These are phyloP conservation scores for Tachina grossa DNA, from an alignment of 2,888 invertebrate species.

Conservation along the genomic window DNA sequence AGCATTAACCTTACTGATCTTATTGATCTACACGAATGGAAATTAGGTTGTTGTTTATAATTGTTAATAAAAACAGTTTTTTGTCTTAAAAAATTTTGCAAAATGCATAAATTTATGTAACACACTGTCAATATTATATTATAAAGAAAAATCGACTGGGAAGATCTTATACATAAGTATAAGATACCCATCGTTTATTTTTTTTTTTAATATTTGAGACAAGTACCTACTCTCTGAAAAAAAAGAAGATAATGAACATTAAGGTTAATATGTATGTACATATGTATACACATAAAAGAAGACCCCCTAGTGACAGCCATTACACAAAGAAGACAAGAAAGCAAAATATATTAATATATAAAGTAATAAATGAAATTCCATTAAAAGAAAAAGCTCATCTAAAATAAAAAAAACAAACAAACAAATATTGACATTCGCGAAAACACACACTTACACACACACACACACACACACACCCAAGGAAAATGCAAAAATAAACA, in stretches of 20 bases:
- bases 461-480: neutral
- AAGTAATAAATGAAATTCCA: conserved; percentile 64
- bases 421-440: conserved; percentile 57
- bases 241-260: conserved; percentile 33
- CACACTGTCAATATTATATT: neutral
- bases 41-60: too few relatives aligned
- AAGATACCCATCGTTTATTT: too few relatives aligned
- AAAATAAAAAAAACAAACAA: conserved; percentile 33
- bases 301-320: conserved; percentile 35
- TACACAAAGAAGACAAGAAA: neutral
- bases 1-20: neutral
- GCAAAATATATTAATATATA: neutral
- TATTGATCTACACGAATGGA: neutral
- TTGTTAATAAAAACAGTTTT: too few relatives aligned
- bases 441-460: conserved; percentile 39
- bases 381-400: conserved; percentile 48
- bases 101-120: neutral
- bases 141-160: conserved; percentile 12
- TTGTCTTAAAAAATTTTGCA: neutral
- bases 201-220: neutral
- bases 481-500: neutral
- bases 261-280: conserved; percentile 22
- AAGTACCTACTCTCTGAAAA: conserved; percentile 7
- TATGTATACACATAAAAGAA: neutral
- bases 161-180: neutral